These are phyloP conservation scores for Apodemus sylvaticus DNA, from an alignment of 2,113 vertebrate species.

Conservation along the genomic window DNA sequence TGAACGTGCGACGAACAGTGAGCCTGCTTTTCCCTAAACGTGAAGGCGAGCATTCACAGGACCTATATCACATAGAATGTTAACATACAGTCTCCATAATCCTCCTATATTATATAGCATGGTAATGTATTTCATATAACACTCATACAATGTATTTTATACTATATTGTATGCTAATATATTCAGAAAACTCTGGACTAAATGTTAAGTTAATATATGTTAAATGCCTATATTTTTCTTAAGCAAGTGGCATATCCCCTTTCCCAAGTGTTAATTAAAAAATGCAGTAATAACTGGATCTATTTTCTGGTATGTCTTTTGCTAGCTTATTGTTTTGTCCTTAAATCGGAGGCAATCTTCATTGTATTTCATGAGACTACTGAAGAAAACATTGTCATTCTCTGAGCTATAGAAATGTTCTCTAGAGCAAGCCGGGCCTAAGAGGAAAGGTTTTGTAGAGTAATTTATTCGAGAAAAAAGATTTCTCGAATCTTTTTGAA, in stretches of 20 bases:
- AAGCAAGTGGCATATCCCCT: neutral
- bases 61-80: too few relatives aligned
- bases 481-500: too few relatives aligned
- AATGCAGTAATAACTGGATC: constrained; percentile 64
- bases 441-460: constrained; percentile 67
- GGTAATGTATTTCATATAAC: neutral
- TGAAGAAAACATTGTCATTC: constrained; percentile 78
- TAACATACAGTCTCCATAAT: neutral
- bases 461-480: constrained; percentile 50
- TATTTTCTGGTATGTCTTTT: constrained; percentile 83
- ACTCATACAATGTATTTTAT: neutral
- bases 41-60: neutral
- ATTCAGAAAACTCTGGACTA: neutral
- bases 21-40: neutral
- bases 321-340: constrained; percentile 81
- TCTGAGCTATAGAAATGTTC: constrained; percentile 68
- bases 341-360: constrained; percentile 84
- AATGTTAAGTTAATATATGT: neutral
- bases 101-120: neutral
- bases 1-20: neutral
- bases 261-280: neutral
- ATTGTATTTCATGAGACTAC: constrained; percentile 83
- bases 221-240: neutral
- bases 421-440: constrained; percentile 67
- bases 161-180: neutral